Base-by-base conservation (phyloP, 2,888 invertebrate species). In the Geophilus truncorum region DNA sequence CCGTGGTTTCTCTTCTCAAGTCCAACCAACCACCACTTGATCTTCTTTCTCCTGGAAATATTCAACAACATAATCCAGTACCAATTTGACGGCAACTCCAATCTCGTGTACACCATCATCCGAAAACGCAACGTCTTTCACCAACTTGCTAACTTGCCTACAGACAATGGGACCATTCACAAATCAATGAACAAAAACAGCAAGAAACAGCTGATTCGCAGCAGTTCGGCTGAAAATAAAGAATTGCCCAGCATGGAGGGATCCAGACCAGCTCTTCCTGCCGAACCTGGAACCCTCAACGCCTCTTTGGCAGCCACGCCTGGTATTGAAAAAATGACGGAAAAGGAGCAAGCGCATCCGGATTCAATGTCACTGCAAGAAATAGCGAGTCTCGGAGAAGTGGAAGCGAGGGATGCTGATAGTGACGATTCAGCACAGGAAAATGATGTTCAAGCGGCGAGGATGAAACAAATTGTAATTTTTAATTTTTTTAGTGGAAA, bases 61-160 rank as follows among this genome's bases (percentile, higher is more conserved):
- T 99, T 99, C 89, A 99, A 99, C 89, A 99, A 99, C 87, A 98
- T 99, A 84, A 99, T 99, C 84, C 99, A 99, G 90, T 98, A 98
- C 86, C 98, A 98, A 88, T 98, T 98, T 88, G 97, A 98, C 88
- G 97, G 97, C 91, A 84, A 99, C 88, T 95, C 98, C 0, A 98
- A 98, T 89, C 90, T 99, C 84, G 96, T 99, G 32, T 99, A 99
- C 89, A 99, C 98, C 0, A 98, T 99, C 83, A 99, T 99, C 85
- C 92, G 98, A 79, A 99, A 99, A 87, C 91, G 99, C n/a, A 94
- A 94, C 87, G 97, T 98, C 81, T 99, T 99, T 89, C 98, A 99
- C 89, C 92, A 94, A 82, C 89, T 99, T 85, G 97, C 98, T n/a
- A 99, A 98, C 89, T 88, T 99, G 83, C 97, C 98, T 7, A 94